These are phyloP conservation scores for Brotula barbata DNA, from an alignment of 2,797 vertebrate species.

Conservation along the genomic window DNA sequence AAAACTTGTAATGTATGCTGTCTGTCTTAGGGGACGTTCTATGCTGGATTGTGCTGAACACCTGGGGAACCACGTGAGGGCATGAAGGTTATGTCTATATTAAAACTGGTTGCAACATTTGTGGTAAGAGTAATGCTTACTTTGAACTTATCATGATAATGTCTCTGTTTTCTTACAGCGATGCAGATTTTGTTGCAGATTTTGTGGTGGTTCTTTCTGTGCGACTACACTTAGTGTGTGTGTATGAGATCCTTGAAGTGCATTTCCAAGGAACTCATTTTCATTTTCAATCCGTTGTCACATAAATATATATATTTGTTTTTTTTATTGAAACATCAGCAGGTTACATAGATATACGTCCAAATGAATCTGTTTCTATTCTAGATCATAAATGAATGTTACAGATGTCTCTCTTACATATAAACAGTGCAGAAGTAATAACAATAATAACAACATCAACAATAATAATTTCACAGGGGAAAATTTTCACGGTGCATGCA, in stretches of 20 bases:
- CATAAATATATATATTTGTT: slow-evolving; percentile 48
- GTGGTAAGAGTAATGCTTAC: slow-evolving; percentile 80
- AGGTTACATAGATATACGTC: slow-evolving; percentile 30
- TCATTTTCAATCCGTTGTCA: slow-evolving; percentile 26
- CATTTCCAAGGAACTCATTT: too few species aligned
- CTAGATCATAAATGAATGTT: slow-evolving; percentile 34
- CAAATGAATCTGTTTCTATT: slow-evolving; percentile 51
- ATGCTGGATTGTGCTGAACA: slow-evolving; percentile 93
- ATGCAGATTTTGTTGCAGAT: too few species aligned
- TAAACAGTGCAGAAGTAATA: slow-evolving; percentile 24
- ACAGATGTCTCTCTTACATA: slow-evolving; percentile 2
- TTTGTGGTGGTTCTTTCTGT: slow-evolving; percentile 83
- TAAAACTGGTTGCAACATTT: slow-evolving; percentile 86
- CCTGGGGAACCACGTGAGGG: slow-evolving; percentile 88
- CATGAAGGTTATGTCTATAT: slow-evolving; percentile 86
- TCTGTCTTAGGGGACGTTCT: slow-evolving; percentile 78
- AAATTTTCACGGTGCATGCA: slow-evolving; percentile 42
- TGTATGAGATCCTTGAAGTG: too few species aligned
- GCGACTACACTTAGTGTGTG: slow-evolving; percentile 56
- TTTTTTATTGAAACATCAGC: slow-evolving; percentile 53
- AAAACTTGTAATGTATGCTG: slow-evolving; percentile 30
- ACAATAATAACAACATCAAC: slow-evolving; percentile 25
- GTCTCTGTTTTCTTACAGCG: slow-evolving; percentile 9
- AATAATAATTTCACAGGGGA: too few species aligned
- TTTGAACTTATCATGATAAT: slow-evolving; percentile 15